phyloP scores from a whole-genome alignment of 2,888 invertebrate genomes.

The Athalia circularis region DNA sequence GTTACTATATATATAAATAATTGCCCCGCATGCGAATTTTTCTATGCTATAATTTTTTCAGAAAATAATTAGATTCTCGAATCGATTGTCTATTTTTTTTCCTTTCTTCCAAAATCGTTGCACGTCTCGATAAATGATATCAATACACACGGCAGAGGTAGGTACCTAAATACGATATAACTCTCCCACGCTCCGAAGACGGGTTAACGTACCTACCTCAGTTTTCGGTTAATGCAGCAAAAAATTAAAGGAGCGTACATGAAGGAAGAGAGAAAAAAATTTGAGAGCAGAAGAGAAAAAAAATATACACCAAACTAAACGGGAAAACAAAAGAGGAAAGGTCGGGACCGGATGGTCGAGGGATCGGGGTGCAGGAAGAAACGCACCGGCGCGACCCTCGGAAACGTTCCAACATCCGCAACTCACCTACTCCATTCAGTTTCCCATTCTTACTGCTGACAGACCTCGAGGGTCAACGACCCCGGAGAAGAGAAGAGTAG shows the following conservation, averaged over 20 bases:
- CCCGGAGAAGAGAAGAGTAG: not conserved
- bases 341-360: not conserved
- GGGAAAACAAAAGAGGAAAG: not conserved
- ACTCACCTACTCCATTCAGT: not conserved
- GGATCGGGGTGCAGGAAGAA: not conserved
- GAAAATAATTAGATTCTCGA: too few relatives aligned
- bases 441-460: not conserved
- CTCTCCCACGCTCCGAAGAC: too few relatives aligned
- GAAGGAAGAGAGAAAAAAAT: not conserved
- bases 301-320: not conserved
- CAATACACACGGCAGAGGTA: too few relatives aligned
- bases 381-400: not conserved
- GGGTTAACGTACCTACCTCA: not conserved
- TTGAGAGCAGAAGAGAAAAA: not conserved
- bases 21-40: too few relatives aligned
- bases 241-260: slow-evolving; percentile 3
- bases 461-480: not conserved
- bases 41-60: too few relatives aligned
- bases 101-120: too few relatives aligned
- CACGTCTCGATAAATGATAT: too few relatives aligned
- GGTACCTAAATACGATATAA: too few relatives aligned
- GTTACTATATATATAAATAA: too few relatives aligned
- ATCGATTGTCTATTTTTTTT: too few relatives aligned
- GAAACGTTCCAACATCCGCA: slow-evolving; percentile 6
- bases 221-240: slow-evolving; percentile 27